A percentile compares a stretch with the other conserved stretches of the same genome.
These are phyloP conservation scores for Nasonia oneida DNA, from an alignment of 2,888 invertebrate species.

Conservation along the genomic window DNA sequence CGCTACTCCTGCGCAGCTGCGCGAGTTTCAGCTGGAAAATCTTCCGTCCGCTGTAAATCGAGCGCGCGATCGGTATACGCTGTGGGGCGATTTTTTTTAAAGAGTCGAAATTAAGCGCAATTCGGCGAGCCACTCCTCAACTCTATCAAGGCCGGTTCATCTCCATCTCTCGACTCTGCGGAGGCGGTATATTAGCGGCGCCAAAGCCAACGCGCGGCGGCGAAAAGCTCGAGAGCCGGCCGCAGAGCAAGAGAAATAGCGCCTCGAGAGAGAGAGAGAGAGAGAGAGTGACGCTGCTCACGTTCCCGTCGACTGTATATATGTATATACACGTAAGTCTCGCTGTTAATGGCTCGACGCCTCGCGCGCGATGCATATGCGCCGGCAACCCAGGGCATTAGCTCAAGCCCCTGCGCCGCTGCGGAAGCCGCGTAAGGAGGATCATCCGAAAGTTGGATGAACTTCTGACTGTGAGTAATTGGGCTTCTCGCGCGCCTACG, in stretches of 20 bases:
- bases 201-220: conserved; percentile 19
- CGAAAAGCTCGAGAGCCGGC: neutral
- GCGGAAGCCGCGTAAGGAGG: conserved; percentile 39
- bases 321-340: neutral
- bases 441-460: conserved; percentile 53
- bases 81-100: neutral
- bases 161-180: neutral
- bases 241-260: conserved; percentile 26
- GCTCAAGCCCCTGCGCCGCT: neutral
- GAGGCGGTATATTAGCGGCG: neutral
- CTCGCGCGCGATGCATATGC: conserved; percentile 14
- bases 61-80: neutral
- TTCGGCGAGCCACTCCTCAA: neutral
- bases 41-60: neutral
- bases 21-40: neutral
- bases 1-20: neutral
- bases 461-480: conserved; percentile 52
- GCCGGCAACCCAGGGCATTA: conserved; percentile 22
- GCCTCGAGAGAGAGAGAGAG: neutral
- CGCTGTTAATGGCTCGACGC: conserved; percentile 48
- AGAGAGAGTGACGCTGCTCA: neutral
- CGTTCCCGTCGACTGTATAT: neutral
- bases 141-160: neutral
- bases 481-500: neutral
- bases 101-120: neutral